These are phyloP conservation scores for Ips typographus DNA, from an alignment of 1,140 invertebrate genomes.

Conservation along the genomic window DNA sequence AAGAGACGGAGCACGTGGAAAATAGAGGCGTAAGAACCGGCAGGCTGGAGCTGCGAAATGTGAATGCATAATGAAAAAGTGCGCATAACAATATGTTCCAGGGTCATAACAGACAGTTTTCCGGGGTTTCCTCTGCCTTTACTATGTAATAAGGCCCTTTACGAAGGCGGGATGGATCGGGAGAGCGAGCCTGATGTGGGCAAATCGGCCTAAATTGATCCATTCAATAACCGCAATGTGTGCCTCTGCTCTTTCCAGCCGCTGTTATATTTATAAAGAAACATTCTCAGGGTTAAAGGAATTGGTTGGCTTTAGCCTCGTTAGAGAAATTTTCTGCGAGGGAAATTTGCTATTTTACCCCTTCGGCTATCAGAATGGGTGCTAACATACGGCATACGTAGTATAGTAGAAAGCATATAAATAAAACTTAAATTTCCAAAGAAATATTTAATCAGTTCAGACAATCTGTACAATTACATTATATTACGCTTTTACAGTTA, in stretches of 20 bases:
- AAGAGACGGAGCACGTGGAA: too few relatives aligned
- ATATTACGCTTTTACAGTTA: conserved; percentile 53
- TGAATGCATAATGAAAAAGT: conserved; percentile 50
- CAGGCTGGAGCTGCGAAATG: conserved; percentile 30
- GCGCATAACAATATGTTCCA: conserved; percentile 51
- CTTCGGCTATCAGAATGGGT: too few relatives aligned
- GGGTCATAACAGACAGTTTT: conserved; percentile 48
- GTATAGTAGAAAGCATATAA: too few relatives aligned
- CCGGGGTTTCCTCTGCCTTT: conserved; percentile 48
- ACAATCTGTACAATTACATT: conserved; percentile 54
- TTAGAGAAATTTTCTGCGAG: background rate
- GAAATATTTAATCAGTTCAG: conserved; percentile 55
- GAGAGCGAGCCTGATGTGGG: conserved; percentile 42
- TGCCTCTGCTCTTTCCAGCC: conserved; percentile 48
- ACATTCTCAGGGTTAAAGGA: conserved; percentile 27
- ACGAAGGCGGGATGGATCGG: conserved; percentile 45
- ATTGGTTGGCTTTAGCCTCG: conserved; percentile 31
- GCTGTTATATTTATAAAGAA: conserved; percentile 48
- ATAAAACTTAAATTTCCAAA: conserved; percentile 42
- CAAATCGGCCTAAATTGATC: conserved; percentile 52
- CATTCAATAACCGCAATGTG: conserved; percentile 54
- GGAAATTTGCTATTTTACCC: too few relatives aligned
- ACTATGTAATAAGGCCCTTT: conserved; percentile 51
- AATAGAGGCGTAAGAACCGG: conserved; percentile 15
- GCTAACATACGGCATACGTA: too few relatives aligned